Conservation (phyloP, 2,888 invertebrate species). For the Rhogogaster chlorosoma region DNA sequence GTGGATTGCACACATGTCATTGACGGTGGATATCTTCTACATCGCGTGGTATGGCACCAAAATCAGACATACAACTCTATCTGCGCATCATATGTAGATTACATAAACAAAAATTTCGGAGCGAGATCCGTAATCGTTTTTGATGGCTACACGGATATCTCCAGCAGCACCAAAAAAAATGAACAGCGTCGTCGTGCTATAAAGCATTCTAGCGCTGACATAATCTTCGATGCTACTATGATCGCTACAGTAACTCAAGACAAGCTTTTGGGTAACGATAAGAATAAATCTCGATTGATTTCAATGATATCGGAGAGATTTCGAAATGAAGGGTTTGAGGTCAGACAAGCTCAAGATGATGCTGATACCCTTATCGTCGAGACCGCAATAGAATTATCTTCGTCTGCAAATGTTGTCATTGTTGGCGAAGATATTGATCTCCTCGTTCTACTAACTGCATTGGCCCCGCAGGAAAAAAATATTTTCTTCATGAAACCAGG, state of each 20-base stretch:
- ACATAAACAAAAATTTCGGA: slow-evolving; percentile 53
- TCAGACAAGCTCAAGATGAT: background rate
- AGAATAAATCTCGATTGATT: slow-evolving; percentile 51
- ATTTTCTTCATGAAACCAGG: slow-evolving; percentile 17
- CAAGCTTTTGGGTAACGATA: slow-evolving; percentile 52
- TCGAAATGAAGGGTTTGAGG: background rate
- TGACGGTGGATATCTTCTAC: slow-evolving; percentile 52
- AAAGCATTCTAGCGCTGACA: slow-evolving; percentile 41
- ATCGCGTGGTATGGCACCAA: slow-evolving; percentile 52
- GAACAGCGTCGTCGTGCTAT: slow-evolving; percentile 40
- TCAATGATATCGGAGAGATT: slow-evolving; percentile 22
- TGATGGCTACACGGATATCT: slow-evolving; percentile 50
- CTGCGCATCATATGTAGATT: slow-evolving; percentile 49
- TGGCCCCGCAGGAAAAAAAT: background rate
- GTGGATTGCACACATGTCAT: slow-evolving; percentile 45
- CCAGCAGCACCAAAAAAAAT: slow-evolving; percentile 42
- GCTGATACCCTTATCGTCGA: slow-evolving; percentile 25
- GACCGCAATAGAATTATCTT: slow-evolving; percentile 22
- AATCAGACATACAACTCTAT: slow-evolving; percentile 41
- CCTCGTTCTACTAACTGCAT: background rate
- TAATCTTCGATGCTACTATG: slow-evolving; percentile 49
- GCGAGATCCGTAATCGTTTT: slow-evolving; percentile 51
- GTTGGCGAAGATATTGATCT: slow-evolving; percentile 34
- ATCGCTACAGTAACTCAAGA: slow-evolving; percentile 50
- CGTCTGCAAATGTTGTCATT: background rate